Evolutionary conservation across 2,888 invertebrate genomes (phyloP).

Genomic region (Troides helena): DNA sequence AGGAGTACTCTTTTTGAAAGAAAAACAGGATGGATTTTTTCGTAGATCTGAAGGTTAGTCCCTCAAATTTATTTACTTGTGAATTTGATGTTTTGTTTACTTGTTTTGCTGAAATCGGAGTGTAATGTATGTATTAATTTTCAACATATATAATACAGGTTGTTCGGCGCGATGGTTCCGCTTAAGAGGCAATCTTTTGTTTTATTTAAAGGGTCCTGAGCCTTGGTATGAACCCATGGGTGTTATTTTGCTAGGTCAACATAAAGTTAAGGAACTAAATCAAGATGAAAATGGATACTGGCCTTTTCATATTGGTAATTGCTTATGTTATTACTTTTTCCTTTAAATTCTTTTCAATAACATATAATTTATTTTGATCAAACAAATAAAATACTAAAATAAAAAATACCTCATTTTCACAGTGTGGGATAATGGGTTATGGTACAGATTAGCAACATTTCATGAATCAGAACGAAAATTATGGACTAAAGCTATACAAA

Average conservation of each 20-base stretch:
- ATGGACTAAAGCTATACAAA: constrained; percentile 92
- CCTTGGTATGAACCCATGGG: constrained; percentile 93
- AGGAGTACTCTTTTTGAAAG: constrained; percentile 91
- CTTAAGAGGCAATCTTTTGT: constrained; percentile 94
- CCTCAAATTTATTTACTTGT: neutral
- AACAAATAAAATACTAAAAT: neutral
- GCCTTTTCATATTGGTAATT: constrained; percentile 89
- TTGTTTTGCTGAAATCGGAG: too few relatives aligned
- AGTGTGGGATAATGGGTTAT: constrained; percentile 92
- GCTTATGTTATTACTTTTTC: neutral
- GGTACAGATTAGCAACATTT: constrained; percentile 89
- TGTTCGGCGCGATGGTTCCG: constrained; percentile 86
- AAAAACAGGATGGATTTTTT: constrained; percentile 95
- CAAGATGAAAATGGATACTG: constrained; percentile 86
- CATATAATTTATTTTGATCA: constrained; percentile 17
- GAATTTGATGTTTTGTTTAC: neutral
- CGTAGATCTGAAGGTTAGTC: constrained; percentile 92
- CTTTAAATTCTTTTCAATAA: neutral
- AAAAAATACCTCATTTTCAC: constrained; percentile 35
- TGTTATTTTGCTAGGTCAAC: constrained; percentile 93
- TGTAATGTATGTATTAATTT: neutral
- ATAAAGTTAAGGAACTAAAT: constrained; percentile 84
- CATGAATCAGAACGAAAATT: constrained; percentile 90
- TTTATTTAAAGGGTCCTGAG: constrained; percentile 94
- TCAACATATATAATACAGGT: constrained; percentile 42